Evolutionary conservation across 2,888 invertebrate species (phyloP), one percentile per base, ranked within the genome.

Genomic region (Xiphydria camelus): DNA sequence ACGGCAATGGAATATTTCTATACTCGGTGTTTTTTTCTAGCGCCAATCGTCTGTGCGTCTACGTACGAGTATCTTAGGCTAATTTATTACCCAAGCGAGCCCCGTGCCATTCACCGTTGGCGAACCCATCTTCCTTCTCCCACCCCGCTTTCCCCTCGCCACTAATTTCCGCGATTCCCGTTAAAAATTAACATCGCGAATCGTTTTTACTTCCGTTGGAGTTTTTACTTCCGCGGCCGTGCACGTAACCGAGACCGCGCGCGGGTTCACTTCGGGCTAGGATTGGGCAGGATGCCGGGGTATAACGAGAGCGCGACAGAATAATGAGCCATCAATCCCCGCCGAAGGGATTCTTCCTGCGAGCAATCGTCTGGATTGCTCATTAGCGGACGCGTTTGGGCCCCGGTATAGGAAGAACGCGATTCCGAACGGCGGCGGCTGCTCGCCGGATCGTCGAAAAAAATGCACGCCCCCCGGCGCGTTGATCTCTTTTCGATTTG

Each of bases 141-240:
- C n/a, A n/a, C n/a, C n/a, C n/a, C n/a, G n/a, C n/a, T n/a, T n/a
- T n/a, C n/a, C n/a, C n/a, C n/a, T n/a, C n/a, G n/a, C n/a, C n/a
- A n/a, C n/a, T n/a, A n/a, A n/a, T n/a, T n/a, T n/a, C n/a, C n/a
- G n/a, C n/a, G n/a, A 12, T 29, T 29, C 12, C 29, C 12, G 29
- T 12, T 29, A 29, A 14, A 29, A 4, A 29, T 26, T 10, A 26
- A 4, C n/a, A n/a, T n/a, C 26, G 12, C 26, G n/a, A 1, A 14
- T 6, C 12, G 29, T 29, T 29, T 29, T 29, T 29, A 29, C 29
- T 29, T 29, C 29, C 29, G 29, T 12, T 29, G 29, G n/a, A n/a
- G 29, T 29, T 29, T 29, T 29, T 29, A 29, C 29, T 29, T 29
- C 29, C 29, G 29, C 12, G 12, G 29, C n/a, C 5, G 29, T 4